phyloP scores from a whole-genome alignment of 2,888 invertebrate species.

The Volucella inflata region DNA sequence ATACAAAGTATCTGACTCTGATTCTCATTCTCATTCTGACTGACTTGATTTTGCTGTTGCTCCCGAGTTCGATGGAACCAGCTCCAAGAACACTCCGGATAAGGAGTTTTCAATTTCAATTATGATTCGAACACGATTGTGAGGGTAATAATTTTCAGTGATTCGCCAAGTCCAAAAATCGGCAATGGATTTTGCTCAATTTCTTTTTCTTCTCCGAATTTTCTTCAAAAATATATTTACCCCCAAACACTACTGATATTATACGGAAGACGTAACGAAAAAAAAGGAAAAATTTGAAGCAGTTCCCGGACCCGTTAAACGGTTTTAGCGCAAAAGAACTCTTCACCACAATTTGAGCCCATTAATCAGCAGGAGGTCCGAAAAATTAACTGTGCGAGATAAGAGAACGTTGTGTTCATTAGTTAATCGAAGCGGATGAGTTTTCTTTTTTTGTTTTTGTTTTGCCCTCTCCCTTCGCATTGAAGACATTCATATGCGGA shows the following conservation, averaged over 20 bases:
- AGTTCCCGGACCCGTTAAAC: conserved; percentile 49
- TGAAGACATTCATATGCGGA: not conserved
- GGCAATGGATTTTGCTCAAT: not conserved
- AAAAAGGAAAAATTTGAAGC: conserved; percentile 21
- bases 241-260: conserved; percentile 3
- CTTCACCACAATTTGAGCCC: conserved; percentile 76
- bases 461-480: not conserved
- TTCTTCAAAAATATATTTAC: not conserved
- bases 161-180: conserved; percentile 25
- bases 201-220: conserved; percentile 6
- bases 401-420: conserved; percentile 75
- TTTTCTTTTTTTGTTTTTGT: conserved; percentile 25
- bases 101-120: conserved; percentile 75
- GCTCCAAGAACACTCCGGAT: conserved; percentile 29
- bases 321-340: conserved; percentile 62
- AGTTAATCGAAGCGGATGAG: conserved; percentile 73
- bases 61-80: conserved; percentile 44
- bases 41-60: conserved; percentile 7
- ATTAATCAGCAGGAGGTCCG: conserved; percentile 77
- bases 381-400: conserved; percentile 77
- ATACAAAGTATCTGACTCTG: too few species aligned
- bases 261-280: not conserved
- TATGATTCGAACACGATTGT: conserved; percentile 73
- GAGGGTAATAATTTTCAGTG: conserved; percentile 66
- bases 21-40: not conserved